Evolutionary conservation across 2,797 vertebrate genomes (phyloP), one percentile per base, ranked within the genome.

Genomic region (Meda fulgida): DNA sequence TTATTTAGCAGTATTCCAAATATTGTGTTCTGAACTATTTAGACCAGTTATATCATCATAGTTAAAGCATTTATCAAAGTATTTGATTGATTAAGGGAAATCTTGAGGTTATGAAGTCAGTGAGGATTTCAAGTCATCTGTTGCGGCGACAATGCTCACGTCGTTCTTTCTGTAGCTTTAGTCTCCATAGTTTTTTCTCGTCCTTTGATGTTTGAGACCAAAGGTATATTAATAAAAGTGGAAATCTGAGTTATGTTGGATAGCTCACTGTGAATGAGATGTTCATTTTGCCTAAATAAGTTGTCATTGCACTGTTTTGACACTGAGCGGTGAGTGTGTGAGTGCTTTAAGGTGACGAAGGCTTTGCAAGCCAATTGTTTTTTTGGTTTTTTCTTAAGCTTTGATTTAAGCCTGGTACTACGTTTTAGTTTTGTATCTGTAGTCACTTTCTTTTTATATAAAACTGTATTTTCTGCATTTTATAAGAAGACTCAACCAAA

Each of bases 381-480:
- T 84, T 85, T 80, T 69, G n/a, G n/a, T 36, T 60, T 53, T 89
- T 76, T 80, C 77, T 29, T 65, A 85, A 83, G 66, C 72, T 78
- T 75, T 85, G 63, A 87, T 51, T 66, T 18, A 88, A 84, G 75
- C 87, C 85, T 86, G 89, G 88, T 86, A 90, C 88, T 83, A 85
- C 55, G 46, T 88, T 66, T 69, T 85, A 81, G 84, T 88, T 88
- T 90, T 88, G 84, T 88, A 87, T 87, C 51, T 66, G 40, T 89
- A 88, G 79, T 67, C 81, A 43, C 55, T 85, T 83, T 71, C 85
- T 86, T 84, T 86, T 84, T 65, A 75, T 83, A 89, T 87, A 29
- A 90, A 92, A 89, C 80, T 85, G 78, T 90, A 87, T 89, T 91
- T 88, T 92, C 88, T 69, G 89, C 81, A 77, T 90, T 91, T 89